Conservation (phyloP, 2,113 vertebrate species). For the Myodes glareolus region DNA sequence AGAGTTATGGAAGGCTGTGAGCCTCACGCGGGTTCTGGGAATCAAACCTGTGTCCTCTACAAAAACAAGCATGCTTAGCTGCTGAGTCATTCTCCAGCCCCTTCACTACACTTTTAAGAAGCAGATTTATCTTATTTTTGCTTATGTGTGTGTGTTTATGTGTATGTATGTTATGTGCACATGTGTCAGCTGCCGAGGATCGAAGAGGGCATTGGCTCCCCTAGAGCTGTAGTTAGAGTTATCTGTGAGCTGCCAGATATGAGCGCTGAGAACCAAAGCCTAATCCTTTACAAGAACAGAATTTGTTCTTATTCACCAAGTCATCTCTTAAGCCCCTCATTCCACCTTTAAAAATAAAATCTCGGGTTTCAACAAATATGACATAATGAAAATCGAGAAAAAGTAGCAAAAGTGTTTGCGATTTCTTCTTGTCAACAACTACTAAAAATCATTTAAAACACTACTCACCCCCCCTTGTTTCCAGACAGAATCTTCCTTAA, state of each 20-base stretch:
- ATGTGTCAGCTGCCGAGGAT: not conserved
- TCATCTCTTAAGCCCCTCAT: not conserved
- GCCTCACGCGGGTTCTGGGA: no score
- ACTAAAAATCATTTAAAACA: conserved; percentile 34
- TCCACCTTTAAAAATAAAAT: conserved; percentile 51
- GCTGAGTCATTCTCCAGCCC: not conserved
- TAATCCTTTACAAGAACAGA: not conserved
- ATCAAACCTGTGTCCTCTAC: not conserved
- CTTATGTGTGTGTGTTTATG: not conserved
- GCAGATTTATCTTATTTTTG: not conserved
- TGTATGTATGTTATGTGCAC: not conserved
- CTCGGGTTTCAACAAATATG: conserved; percentile 34
- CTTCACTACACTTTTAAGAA: not conserved
- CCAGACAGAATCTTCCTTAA: conserved; percentile 26
- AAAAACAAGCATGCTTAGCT: not conserved
- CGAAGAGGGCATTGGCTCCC: not conserved
- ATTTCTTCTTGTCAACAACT: conserved; percentile 36
- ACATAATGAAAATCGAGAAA: conserved; percentile 30
- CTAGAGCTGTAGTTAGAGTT: not conserved
- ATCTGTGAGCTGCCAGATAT: not conserved
- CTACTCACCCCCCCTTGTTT: not conserved
- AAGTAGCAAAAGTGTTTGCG: not conserved
- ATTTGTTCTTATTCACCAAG: not conserved
- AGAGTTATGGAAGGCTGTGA: not conserved
- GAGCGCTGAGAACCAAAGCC: not conserved